phyloP scores from a whole-genome alignment of 2,113 vertebrate species.

The Grammomys surdaster region DNA sequence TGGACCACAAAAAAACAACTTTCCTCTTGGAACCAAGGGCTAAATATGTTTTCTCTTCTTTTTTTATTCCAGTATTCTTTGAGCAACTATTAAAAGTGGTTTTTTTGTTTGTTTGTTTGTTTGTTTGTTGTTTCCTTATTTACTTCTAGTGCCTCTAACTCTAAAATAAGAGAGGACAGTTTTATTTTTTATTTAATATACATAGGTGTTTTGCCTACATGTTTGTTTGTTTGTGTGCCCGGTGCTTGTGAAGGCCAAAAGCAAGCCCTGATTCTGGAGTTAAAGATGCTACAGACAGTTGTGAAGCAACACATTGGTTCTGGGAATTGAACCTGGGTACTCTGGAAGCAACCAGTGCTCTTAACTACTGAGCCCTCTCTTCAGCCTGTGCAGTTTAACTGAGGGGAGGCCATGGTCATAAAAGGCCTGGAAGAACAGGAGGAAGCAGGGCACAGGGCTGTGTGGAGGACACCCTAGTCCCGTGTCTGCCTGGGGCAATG shows the following conservation, averaged over 20 bases:
- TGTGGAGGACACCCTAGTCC: not conserved
- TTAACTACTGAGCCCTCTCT: not conserved
- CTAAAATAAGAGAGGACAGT: not conserved
- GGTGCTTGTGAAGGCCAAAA: not conserved
- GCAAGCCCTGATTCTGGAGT: not conserved
- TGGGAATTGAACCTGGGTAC: not conserved
- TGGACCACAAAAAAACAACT: not conserved
- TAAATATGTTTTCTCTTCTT: not conserved
- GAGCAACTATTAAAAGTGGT: not conserved
- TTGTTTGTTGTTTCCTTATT: no score
- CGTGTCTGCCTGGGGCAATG: not conserved
- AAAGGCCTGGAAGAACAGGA: not conserved
- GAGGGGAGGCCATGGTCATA: not conserved
- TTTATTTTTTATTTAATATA: not conserved
- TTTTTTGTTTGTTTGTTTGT: no score
- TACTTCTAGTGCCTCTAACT: not conserved
- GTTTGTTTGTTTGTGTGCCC: not conserved
- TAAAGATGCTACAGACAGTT: not conserved
- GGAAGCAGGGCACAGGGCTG: not conserved
- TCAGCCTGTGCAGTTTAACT: not conserved
- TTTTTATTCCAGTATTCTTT: not conserved
- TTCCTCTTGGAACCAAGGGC: constrained; percentile 2
- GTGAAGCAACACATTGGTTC: not conserved
- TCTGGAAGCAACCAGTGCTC: not conserved
- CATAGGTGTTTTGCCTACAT: not conserved